Conservation (phyloP, 2,888 invertebrate genomes). For the Ferdinandea cuprea region DNA sequence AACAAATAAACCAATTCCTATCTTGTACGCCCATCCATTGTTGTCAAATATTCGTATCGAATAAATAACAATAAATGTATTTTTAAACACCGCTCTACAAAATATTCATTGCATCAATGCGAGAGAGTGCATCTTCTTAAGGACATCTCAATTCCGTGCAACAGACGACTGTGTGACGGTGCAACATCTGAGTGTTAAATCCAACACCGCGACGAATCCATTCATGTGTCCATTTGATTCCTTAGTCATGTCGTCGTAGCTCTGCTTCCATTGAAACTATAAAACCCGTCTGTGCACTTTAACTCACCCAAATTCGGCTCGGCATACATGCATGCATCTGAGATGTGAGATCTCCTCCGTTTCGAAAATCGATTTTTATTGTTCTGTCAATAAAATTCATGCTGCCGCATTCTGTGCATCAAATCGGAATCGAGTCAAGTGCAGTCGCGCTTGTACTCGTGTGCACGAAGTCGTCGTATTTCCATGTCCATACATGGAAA, state of each 20-base stretch:
- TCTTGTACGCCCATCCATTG: slow-evolving; percentile 46
- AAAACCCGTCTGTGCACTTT: slow-evolving; percentile 40
- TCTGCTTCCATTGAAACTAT: slow-evolving; percentile 54
- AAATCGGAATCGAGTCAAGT: slow-evolving; percentile 70
- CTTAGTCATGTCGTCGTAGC: background rate
- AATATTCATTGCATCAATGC: slow-evolving; percentile 69
- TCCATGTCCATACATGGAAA: slow-evolving; percentile 73
- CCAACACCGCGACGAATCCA: slow-evolving; percentile 68
- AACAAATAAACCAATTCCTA: slow-evolving; percentile 5
- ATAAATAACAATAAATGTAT: slow-evolving; percentile 75
- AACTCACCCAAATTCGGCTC: slow-evolving; percentile 60
- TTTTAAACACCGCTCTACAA: slow-evolving; percentile 58
- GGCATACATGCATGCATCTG: slow-evolving; percentile 38
- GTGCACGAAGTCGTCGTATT: slow-evolving; percentile 55
- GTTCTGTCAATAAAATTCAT: slow-evolving; percentile 74
- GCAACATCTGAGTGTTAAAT: slow-evolving; percentile 64
- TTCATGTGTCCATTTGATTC: slow-evolving; percentile 69
- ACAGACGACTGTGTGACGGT: slow-evolving; percentile 52
- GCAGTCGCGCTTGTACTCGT: slow-evolving; percentile 51
- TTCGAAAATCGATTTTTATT: slow-evolving; percentile 74
- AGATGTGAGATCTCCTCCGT: slow-evolving; percentile 56
- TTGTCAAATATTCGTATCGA: slow-evolving; percentile 69
- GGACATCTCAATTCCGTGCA: slow-evolving; percentile 65
- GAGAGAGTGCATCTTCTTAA: slow-evolving; percentile 58
- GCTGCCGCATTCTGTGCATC: slow-evolving; percentile 70